phyloP scores from a whole-genome alignment of 92 coral and sea anemone genomes.

The Phenganax marumi region DNA sequence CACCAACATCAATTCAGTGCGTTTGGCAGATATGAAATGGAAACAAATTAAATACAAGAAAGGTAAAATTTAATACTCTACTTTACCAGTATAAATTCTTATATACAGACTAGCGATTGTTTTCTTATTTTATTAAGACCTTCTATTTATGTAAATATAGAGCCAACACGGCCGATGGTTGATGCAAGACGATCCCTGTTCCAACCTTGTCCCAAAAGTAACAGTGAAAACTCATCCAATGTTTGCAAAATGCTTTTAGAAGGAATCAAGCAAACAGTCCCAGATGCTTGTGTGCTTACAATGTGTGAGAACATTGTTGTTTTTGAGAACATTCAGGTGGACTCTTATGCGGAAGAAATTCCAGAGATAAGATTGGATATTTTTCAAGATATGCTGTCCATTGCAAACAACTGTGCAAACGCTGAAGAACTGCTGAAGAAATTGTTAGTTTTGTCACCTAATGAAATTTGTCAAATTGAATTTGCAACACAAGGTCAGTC shows the following conservation, averaged over 20 bases:
- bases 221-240: conserved; percentile 22
- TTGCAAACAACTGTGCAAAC: conserved; percentile 9
- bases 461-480: conserved; percentile 37
- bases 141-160: conserved; percentile 38
- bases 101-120: background rate
- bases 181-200: conserved; percentile 49
- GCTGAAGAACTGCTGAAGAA: conserved; percentile 9
- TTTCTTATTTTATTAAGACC: background rate
- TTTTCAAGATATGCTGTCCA: no score
- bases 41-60: conserved; percentile 65
- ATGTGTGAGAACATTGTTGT: background rate
- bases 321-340: no score
- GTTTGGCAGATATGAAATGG: conserved; percentile 58
- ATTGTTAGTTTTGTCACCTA: conserved; percentile 17
- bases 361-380: conserved; percentile 8
- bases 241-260: conserved; percentile 31
- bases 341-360: conserved; percentile 6
- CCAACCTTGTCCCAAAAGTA: conserved; percentile 31
- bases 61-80: conserved; percentile 40
- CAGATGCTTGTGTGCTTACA: conserved; percentile 40
- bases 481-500: conserved; percentile 42
- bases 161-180: conserved; percentile 35
- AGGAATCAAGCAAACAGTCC: conserved; percentile 32
- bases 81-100: background rate
- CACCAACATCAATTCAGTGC: conserved; percentile 57